phyloP scores from a whole-genome alignment of 2,113 vertebrate genomes.

The Hydropotes inermis region DNA sequence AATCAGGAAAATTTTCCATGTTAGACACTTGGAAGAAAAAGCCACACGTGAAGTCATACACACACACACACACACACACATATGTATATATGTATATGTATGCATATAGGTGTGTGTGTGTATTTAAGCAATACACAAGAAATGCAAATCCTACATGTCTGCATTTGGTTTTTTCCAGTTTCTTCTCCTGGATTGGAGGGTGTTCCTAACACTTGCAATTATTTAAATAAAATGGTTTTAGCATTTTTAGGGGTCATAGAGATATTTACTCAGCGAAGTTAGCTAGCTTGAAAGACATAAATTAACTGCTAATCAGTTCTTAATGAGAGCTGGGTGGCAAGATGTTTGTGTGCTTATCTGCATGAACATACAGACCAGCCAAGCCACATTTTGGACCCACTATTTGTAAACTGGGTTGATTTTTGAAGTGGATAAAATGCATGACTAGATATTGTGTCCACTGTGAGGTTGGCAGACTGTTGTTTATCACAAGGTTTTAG shows the following conservation, averaged over 20 bases:
- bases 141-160: not conserved
- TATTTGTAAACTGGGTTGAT: constrained; percentile 48
- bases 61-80: no score
- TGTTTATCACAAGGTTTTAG: constrained; percentile 75
- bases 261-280: not conserved
- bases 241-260: not conserved
- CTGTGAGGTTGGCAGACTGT: constrained; percentile 36
- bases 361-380: not conserved
- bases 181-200: not conserved
- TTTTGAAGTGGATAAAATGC: constrained; percentile 60
- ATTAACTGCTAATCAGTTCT: constrained; percentile 32
- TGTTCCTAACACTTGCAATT: not conserved
- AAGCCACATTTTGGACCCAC: constrained; percentile 42
- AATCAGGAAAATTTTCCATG: constrained; percentile 56
- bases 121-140: not conserved
- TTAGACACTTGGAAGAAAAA: not conserved
- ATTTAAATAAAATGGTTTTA: constrained; percentile 24
- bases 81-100: no score
- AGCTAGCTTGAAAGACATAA: constrained; percentile 7
- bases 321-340: not conserved
- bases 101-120: no score
- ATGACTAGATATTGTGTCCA: constrained; percentile 59
- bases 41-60: not conserved
- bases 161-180: not conserved
- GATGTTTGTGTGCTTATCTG: not conserved